Evolutionary conservation across 2,888 invertebrate species (phyloP), one percentile per base, ranked within the genome.

Genomic region (Hyppa rectilinea): DNA sequence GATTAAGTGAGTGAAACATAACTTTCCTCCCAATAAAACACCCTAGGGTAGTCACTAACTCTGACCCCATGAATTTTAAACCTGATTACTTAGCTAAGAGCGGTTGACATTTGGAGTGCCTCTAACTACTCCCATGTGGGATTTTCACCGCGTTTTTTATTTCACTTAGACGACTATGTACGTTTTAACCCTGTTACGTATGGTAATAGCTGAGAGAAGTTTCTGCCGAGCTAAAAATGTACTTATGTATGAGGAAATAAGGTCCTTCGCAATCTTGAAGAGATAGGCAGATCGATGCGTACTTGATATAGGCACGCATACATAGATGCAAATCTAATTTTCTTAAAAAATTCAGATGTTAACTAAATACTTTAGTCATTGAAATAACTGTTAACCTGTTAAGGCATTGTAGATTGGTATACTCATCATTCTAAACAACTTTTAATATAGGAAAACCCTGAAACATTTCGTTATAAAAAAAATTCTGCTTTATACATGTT

Each of bases 1-100:
- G 66, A 75, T 82, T 68, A 47, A 53, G 43, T 40, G 66, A 55
- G 62, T 68, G 52, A 40, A 58, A 65, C 53, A 74, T 82, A 83
- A 85, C 81, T 83, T 76, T 66, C 67, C 71, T 81, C 78, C 69
- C 70, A 75, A 82, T 77, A 65, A 73, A 75, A 70, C 69, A 69
- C 80, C 80, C 82, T 53, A 31, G 77, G 71, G 85, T 62, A 74
- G 73, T 45, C 61, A 70, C 58, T 74, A 65, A 64, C 80, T 84
- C 80, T 85, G 81, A 81, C 83, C 85, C 84, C 86, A 87, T 87
- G 87, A 87, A 87, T 87, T 87, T 87, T 84, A 87, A 86, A 87
- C 80, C 82, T 87, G 87, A 87, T 87, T 87, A 87, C 86, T 87
- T 84, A 86, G 81, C 85, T 80, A 84, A 83, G 85, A 81, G 86